Evolutionary conservation across 2,113 vertebrate species (phyloP).

Genomic region (Sitta europaea): DNA sequence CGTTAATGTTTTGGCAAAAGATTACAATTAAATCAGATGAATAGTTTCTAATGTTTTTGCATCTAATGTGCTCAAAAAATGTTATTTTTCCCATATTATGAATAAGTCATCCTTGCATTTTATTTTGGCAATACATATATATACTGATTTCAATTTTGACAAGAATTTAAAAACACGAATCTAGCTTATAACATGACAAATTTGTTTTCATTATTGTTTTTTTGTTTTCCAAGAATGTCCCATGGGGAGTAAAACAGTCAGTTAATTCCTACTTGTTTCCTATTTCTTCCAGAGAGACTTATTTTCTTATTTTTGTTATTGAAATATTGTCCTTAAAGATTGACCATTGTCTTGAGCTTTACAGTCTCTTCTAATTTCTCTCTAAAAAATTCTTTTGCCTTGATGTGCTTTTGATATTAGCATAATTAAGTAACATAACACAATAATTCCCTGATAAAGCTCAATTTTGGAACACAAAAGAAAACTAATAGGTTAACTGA

Average conservation of each 20-base stretch:
- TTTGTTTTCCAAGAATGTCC: not conserved
- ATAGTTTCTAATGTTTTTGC: slow-evolving; percentile 69
- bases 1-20: slow-evolving; percentile 69
- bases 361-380: not conserved
- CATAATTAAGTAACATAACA: not conserved
- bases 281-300: not conserved
- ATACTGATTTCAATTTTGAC: slow-evolving; percentile 62
- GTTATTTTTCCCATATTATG: slow-evolving; percentile 49
- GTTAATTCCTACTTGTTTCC: not conserved
- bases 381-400: not conserved
- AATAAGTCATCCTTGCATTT: slow-evolving; percentile 51
- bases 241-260: not conserved
- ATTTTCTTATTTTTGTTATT: not conserved
- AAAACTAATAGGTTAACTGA: not conserved
- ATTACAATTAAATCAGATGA: slow-evolving; percentile 75
- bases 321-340: not conserved
- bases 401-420: not conserved
- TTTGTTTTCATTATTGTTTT: slow-evolving; percentile 16
- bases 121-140: slow-evolving; percentile 51
- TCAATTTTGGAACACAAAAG: not conserved
- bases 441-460: not conserved
- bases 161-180: slow-evolving; percentile 62
- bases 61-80: slow-evolving; percentile 59
- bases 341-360: not conserved
- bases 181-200: slow-evolving; percentile 35